phyloP scores from a whole-genome alignment of 2,113 vertebrate species.

The Bucco capensis region DNA sequence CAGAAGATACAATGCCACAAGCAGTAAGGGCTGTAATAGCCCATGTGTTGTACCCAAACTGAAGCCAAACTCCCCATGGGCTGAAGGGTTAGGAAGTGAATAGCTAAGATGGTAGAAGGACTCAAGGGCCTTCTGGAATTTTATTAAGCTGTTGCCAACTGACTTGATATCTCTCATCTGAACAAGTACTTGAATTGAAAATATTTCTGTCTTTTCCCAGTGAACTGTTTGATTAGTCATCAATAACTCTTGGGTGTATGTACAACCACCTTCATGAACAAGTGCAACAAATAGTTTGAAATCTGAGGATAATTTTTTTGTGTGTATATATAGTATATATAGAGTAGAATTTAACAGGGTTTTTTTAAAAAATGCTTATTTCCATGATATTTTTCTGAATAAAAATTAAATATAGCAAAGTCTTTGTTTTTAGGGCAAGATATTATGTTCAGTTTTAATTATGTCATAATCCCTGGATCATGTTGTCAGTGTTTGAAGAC shows the following conservation, averaged over 20 bases:
- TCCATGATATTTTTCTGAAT: neutral
- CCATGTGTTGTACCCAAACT: neutral
- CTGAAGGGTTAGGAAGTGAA: neutral
- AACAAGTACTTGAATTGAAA: conserved; percentile 1
- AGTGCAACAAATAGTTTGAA: neutral
- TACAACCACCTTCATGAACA: neutral
- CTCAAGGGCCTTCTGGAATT: neutral
- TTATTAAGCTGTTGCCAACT: neutral
- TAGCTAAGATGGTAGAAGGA: neutral
- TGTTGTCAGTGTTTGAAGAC: neutral
- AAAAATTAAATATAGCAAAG: neutral
- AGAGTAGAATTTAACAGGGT: neutral
- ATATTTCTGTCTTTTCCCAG: neutral
- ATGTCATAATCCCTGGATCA: neutral
- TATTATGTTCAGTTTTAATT: neutral
- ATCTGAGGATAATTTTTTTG: neutral
- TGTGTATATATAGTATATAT: too few species aligned
- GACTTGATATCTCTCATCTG: neutral
- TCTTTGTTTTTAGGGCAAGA: neutral
- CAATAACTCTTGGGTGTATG: neutral
- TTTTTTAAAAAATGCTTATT: neutral
- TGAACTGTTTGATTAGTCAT: neutral
- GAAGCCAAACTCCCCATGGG: neutral
- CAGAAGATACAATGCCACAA: neutral
- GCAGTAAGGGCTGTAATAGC: neutral